A percentile compares a stretch with the other conserved stretches of the same genome.
These are phyloP conservation scores for Drosophila pachea DNA, from an alignment of 1,140 invertebrate genomes.

Conservation along the genomic window DNA sequence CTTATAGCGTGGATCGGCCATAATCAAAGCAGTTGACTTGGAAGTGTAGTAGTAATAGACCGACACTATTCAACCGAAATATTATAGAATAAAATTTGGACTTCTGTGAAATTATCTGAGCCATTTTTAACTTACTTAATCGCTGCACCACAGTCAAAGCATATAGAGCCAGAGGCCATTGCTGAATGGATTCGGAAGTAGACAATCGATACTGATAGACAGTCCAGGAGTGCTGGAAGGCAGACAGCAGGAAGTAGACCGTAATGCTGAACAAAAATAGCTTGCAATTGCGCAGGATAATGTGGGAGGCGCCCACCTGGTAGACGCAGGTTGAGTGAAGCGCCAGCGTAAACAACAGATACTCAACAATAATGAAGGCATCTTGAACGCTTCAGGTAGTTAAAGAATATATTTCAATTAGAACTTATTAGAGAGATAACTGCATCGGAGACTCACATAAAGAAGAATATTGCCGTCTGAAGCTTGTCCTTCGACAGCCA, in stretches of 20 bases:
- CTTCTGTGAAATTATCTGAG: background rate
- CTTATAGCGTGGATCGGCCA: conserved; percentile 85
- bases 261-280: conserved; percentile 81
- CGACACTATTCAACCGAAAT: conserved; percentile 81
- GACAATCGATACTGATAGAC: conserved; percentile 55
- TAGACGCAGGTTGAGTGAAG: conserved; percentile 87
- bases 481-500: conserved; percentile 54
- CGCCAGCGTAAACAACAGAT: conserved; percentile 83
- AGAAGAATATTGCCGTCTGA: conserved; percentile 67
- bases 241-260: conserved; percentile 78
- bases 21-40: conserved; percentile 84
- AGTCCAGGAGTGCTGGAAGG: conserved; percentile 80
- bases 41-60: conserved; percentile 87
- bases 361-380: conserved; percentile 83
- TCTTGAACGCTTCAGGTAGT: conserved; percentile 83
- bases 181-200: conserved; percentile 10
- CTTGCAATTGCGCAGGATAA: conserved; percentile 82
- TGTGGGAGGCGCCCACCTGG: conserved; percentile 86
- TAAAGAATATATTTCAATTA: background rate
- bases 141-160: conserved; percentile 63
- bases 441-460: conserved; percentile 60
- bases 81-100: background rate
- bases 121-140: conserved; percentile 48
- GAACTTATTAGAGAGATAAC: background rate
- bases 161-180: conserved; percentile 60